These are phyloP conservation scores for Acrocephalus arundinaceus DNA, from an alignment of 2,113 vertebrate species.

Conservation along the genomic window DNA sequence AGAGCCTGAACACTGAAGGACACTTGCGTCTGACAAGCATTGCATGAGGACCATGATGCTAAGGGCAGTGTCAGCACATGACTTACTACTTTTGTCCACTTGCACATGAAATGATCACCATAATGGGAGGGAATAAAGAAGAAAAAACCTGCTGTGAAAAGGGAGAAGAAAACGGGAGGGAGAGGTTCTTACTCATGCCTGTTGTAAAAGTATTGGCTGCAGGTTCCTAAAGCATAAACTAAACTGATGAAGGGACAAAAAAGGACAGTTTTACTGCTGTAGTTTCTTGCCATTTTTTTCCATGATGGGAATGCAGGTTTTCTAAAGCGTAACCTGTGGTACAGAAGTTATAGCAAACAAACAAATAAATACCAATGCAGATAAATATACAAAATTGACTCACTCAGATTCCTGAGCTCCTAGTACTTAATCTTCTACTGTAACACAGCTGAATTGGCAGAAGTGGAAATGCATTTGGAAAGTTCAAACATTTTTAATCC, in stretches of 20 bases:
- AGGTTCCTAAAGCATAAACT: neutral
- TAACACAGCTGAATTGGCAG: slow-evolving; percentile 28
- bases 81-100: neutral
- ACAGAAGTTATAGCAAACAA: slow-evolving; percentile 13
- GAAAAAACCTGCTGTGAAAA: neutral
- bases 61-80: neutral
- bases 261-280: neutral
- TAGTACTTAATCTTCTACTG: neutral
- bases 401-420: neutral
- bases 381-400: neutral
- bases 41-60: neutral
- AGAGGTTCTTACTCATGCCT: neutral
- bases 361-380: slow-evolving; percentile 34
- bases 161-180: neutral
- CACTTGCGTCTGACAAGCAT: neutral
- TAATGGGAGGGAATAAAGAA: neutral
- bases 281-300: slow-evolving; percentile 1
- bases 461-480: slow-evolving; percentile 18
- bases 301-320: neutral
- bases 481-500: slow-evolving; percentile 42
- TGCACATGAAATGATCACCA: neutral
- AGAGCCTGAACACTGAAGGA: neutral
- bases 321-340: neutral
- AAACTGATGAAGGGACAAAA: slow-evolving; percentile 11
- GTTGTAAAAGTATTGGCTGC: neutral